Evolutionary conservation across 2,113 vertebrate species (phyloP).

Genomic region (Sminthopsis crassicaudata): DNA sequence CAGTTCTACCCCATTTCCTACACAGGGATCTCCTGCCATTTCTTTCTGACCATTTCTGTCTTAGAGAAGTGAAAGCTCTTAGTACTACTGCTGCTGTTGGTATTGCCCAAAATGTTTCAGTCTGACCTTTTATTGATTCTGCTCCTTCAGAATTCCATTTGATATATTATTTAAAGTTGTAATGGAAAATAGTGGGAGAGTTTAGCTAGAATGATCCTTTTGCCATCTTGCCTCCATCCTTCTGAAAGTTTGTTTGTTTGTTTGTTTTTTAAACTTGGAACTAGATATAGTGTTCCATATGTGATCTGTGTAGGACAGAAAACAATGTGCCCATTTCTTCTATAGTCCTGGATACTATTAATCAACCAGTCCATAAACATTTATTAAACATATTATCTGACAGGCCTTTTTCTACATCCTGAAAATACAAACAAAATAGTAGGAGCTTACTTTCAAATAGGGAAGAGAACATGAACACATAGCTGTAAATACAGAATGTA

Average conservation of each 20-base stretch:
- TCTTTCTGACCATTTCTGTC: not conserved
- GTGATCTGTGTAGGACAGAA: not conserved
- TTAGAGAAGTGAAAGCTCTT: not conserved
- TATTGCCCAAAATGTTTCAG: not conserved
- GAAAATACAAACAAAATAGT: not conserved
- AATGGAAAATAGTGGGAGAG: too few relatives aligned
- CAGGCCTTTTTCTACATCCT: not conserved
- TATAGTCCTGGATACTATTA: not conserved
- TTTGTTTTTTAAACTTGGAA: not conserved
- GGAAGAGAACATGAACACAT: not conserved
- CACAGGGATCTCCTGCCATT: not conserved
- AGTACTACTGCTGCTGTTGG: not conserved
- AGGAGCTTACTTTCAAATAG: not conserved
- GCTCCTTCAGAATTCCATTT: not conserved
- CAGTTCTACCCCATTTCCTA: not conserved
- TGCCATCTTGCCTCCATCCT: too few relatives aligned
- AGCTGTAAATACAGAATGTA: not conserved
- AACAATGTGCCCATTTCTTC: not conserved
- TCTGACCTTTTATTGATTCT: not conserved
- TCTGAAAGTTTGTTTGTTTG: too few relatives aligned
- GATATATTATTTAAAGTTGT: too few relatives aligned
- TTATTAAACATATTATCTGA: not conserved
- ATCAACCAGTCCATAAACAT: not conserved
- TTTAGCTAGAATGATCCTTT: too few relatives aligned
- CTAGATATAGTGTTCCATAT: not conserved